These are phyloP conservation scores for Diachasmimorpha longicaudata DNA, from an alignment of 1,140 invertebrate species.

Conservation along the genomic window DNA sequence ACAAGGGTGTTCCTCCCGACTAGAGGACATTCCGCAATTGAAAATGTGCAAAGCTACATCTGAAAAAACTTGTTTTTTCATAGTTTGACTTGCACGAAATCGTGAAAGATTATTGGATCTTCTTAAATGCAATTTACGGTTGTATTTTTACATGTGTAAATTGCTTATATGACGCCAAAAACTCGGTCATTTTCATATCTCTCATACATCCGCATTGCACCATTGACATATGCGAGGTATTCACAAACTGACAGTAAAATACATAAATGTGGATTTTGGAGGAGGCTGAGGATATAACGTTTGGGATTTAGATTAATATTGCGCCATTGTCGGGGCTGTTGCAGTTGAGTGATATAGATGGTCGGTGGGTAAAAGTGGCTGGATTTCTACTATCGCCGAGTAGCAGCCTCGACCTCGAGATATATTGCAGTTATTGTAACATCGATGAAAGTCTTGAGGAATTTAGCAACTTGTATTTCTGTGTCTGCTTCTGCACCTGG, in stretches of 20 bases:
- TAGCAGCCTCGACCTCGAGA: slow-evolving; percentile 35
- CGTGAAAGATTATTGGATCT: too few species aligned
- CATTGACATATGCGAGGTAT: background rate
- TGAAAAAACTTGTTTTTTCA: too few species aligned
- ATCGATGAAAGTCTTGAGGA: slow-evolving; percentile 47
- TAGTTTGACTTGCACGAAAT: too few species aligned
- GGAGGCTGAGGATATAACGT: slow-evolving; percentile 9
- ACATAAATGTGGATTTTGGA: background rate
- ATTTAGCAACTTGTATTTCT: slow-evolving; percentile 38
- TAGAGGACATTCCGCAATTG: too few species aligned
- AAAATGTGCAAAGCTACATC: too few species aligned
- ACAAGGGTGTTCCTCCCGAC: too few species aligned
- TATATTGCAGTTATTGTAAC: slow-evolving; percentile 52
- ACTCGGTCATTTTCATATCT: too few species aligned
- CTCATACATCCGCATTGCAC: background rate
- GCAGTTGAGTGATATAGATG: slow-evolving; percentile 3
- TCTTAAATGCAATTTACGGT: too few species aligned
- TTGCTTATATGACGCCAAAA: too few species aligned
- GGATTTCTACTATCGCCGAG: slow-evolving; percentile 20
- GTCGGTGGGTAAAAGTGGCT: background rate
- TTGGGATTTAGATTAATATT: slow-evolving; percentile 50
- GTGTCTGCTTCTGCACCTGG: slow-evolving; percentile 24
- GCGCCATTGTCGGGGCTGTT: slow-evolving; percentile 31
- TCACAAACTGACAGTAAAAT: background rate
- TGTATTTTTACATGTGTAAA: too few species aligned